Percentiles rank a stretch among this genome's conserved stretches.
phyloP scores from a whole-genome alignment of 2,888 invertebrate species.

The Papilio demoleus region DNA sequence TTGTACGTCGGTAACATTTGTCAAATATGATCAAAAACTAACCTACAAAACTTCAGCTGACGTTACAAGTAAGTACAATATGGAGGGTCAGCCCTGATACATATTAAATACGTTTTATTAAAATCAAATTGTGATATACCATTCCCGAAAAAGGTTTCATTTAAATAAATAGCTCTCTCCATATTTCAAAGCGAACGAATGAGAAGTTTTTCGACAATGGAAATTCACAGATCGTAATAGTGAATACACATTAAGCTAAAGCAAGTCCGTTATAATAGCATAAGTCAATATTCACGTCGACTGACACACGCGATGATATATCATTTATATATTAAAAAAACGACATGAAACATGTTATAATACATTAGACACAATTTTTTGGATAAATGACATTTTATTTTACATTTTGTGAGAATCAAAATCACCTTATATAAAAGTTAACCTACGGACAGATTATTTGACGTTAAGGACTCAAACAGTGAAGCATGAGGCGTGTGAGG shows the following conservation, averaged over 20 bases:
- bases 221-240: background rate
- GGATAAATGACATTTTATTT: background rate
- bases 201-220: background rate
- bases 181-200: too few relatives aligned
- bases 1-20: conserved; percentile 11
- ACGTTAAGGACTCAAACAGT: too few relatives aligned
- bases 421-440: conserved; percentile 5
- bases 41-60: conserved; percentile 13
- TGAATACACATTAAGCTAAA: background rate
- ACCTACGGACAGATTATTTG: conserved; percentile 18
- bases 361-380: background rate
- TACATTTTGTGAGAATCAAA: background rate
- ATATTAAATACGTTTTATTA: background rate
- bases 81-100: background rate
- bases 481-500: background rate
- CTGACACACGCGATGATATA: conserved; percentile 6
- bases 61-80: background rate
- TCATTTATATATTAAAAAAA: too few relatives aligned
- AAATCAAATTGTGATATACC: background rate
- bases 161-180: background rate
- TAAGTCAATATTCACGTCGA: background rate
- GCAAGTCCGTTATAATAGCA: conserved; percentile 1
- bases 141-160: background rate
- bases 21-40: conserved; percentile 6
- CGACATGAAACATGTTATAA: background rate